These are phyloP conservation scores for Oncorhynchus gorbuscha DNA, from an alignment of 2,113 vertebrate genomes.

Conservation along the genomic window DNA sequence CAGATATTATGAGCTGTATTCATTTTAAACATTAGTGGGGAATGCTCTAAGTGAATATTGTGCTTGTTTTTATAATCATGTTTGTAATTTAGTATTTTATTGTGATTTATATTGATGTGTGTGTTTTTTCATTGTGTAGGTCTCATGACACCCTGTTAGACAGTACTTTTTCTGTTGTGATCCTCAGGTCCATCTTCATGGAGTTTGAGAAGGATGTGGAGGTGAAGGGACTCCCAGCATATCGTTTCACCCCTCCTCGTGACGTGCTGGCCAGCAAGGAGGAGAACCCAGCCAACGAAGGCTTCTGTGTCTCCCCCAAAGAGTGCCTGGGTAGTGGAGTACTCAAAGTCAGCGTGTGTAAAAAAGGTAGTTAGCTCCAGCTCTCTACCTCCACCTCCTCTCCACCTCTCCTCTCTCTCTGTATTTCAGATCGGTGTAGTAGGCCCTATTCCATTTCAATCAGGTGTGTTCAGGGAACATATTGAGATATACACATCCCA, in stretches of 20 bases:
- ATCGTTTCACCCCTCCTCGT: slow-evolving; percentile 83
- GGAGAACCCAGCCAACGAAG: slow-evolving; percentile 85
- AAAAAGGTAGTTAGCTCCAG: slow-evolving; percentile 75
- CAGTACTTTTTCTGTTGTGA: not conserved
- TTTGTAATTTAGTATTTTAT: not conserved
- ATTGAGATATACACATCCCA: too few relatives aligned
- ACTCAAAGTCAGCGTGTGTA: slow-evolving; percentile 88
- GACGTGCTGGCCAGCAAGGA: slow-evolving; percentile 83
- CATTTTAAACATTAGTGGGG: too few relatives aligned
- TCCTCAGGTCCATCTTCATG: slow-evolving; percentile 83
- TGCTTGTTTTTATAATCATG: too few relatives aligned
- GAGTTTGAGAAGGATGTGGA: slow-evolving; percentile 83
- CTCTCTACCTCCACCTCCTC: not conserved
- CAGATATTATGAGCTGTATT: too few relatives aligned
- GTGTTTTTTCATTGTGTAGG: too few relatives aligned
- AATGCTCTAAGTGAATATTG: too few relatives aligned
- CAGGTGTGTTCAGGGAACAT: not conserved
- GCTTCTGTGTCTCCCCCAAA: slow-evolving; percentile 83
- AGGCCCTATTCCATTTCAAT: not conserved
- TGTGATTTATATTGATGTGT: too few relatives aligned
- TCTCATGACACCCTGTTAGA: too few relatives aligned
- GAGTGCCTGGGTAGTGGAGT: slow-evolving; percentile 88
- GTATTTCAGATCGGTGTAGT: not conserved
- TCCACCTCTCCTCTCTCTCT: not conserved
- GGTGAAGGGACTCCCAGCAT: slow-evolving; percentile 83